Evolutionary conservation across 2,888 invertebrate genomes (phyloP), one percentile per base, ranked within the genome.

Genomic region (Tetragonula carbonaria): DNA sequence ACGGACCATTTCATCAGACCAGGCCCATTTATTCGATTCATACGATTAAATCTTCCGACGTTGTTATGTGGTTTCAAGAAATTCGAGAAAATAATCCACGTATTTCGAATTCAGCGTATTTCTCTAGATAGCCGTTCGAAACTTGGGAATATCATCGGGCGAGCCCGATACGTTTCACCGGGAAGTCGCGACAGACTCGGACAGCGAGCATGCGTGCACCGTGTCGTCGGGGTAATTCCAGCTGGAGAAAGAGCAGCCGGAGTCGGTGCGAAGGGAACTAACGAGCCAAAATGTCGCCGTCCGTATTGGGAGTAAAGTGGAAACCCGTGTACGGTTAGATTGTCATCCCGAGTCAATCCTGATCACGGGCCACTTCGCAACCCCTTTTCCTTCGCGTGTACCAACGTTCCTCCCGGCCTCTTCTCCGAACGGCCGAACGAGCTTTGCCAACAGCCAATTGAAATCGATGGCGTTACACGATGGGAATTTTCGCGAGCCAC

Each of bases 301-400:
- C 82, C 86, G 88, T 86, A 80, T 78, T 86, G 89, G 84, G 90
- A 86, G 91, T 90, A 92, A 93, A 95, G 95, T 95, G 94, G 93
- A 94, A 94, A 94, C 92, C 90, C 95, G 92, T 95, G 94, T 95
- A 93, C 92, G 74, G 91, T 91, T 91, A 91, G 93, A 94, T 94
- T 94, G 94, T 94, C 93, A 94, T 94, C 92, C 91, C 90, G 89
- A 93, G 93, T 94, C 94, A 94, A 94, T 94, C 92, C 93, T 93
- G 92, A 94, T 94, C 93, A 93, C 87, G 82, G n/a, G 84, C 80
- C 53, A 72, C 81, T 84, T 74, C 82, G 87, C 79, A 80, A 85
- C 84, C 82, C 86, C 79, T 83, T 84, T 77, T 80, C 85, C 80
- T 63, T 67, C 73, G 72, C 82, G 55, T 67, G 78, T 80, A 23